Evolutionary conservation across 2,888 invertebrate genomes (phyloP), one percentile per base, ranked within the genome.

Genomic region (Phaedon cochleariae): DNA sequence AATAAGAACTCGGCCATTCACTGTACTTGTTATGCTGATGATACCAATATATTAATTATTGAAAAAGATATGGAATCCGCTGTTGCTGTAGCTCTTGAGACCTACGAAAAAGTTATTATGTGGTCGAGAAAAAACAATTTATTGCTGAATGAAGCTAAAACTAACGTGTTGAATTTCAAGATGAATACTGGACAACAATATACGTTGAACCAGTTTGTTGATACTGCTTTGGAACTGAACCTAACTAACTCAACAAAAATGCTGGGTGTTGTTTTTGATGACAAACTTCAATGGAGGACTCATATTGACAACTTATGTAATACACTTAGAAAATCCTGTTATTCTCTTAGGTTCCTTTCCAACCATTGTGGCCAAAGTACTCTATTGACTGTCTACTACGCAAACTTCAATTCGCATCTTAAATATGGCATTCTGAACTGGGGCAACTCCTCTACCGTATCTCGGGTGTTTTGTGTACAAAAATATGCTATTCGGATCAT

Each of bases 341-440:
- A 41, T 41, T 41, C 41, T 41, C 41, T 41, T n/a, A 41, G 41
- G n/a, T 41, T 15, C 15, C 41, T 9, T 15, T 52, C 26, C 26
- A 12, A 52, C 7, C 12, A 52, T 29, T 52, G 52, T 52, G 21
- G 52, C n/a, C 26, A 31, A 53, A 53, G 9, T 31, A 53, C 31
- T 31, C 17, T 53, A 31, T 31, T 53, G 26, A 53, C 41, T 15
- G 4, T 41, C n/a, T 41, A 41, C 15, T 41, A 41, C 6, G 41
- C 41, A 2, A 41, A 41, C 34, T 53, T 31, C 31, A 53, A 53
- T 31, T 53, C 53, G 17, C 53, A 53, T 53, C 53, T 53, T n/a
- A 52, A 15, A n/a, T 51, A 51, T 51, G 51, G 51, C 29, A 51
- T 51, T n/a, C 29, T 51, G 51, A 51, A 51, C 41, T 51, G 21